Base-by-base conservation (phyloP, 2,113 vertebrate genomes). In the Amphiprion ocellaris region DNA sequence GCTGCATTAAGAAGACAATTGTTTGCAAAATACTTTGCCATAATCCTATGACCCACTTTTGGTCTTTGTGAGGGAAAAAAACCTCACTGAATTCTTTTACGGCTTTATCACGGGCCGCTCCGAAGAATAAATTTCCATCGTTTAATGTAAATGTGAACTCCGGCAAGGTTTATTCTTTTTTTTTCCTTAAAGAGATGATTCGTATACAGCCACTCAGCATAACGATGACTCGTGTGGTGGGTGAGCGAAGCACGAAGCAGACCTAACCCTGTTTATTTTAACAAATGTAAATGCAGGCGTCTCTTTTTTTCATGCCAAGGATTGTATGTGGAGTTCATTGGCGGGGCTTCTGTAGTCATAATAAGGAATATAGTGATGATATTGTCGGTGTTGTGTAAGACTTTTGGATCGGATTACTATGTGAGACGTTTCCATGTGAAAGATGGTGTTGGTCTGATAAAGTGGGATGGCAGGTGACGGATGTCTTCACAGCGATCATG, bases 1-100 rank as follows among this genome's bases (percentile, higher is more conserved):
- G 58, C 62, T 15, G 84, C 80, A 72, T 74, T 85, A 88, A 69
- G 82, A 77, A 69, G 73, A 83, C 78, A 81, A 85, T 83, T 86
- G 83, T 87, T 90, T 85, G 79, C 68, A 74, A 76, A 85, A 85
- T 68, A 83, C 84, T 91, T 74, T 66, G 77, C 63, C 64, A 78
- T 83, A 90, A 92, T 89, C 91, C 77, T 3, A 65, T 91, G 87
- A 89, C 89, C 91, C 80, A 92, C 76, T 91, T 91, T 87, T 74
- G 74, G 72, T 83, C 49, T 74, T 74, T 62, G 53, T 37, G 37
- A 44, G 9, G 33, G 9, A 37, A 37, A 37, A 56, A 63, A 77
- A 62, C 16, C 64, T 76, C 53, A 55, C 70, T 80, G 81, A 83
- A 90, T 83, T 82, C 55, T n/a, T 77, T 60, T 56, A 44, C 59